phyloP scores from a whole-genome alignment of 2,797 vertebrate genomes.

The Esox lucius region DNA sequence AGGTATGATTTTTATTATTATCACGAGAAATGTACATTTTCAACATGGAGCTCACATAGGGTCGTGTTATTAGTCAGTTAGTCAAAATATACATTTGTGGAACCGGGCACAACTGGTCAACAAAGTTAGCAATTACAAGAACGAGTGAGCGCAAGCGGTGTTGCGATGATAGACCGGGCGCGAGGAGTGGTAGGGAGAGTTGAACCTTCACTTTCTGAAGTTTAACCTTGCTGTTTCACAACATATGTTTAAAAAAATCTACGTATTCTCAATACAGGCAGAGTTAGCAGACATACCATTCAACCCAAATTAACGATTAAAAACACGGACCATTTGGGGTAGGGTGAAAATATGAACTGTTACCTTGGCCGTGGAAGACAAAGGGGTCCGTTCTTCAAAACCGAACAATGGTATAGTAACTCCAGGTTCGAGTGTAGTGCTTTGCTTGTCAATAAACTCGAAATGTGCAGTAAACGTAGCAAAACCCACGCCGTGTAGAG shows the following conservation, averaged over 20 bases:
- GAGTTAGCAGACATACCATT: background rate
- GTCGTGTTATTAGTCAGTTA: background rate
- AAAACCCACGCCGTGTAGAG: background rate
- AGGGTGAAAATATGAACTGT: constrained; percentile 19
- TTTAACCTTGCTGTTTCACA: constrained; percentile 47
- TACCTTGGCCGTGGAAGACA: constrained; percentile 58
- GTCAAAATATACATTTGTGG: background rate
- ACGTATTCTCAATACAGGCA: background rate
- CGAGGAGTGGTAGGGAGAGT: constrained; percentile 25
- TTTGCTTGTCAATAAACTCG: constrained; percentile 25
- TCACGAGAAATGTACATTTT: background rate
- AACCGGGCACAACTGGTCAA: background rate
- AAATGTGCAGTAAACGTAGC: constrained; percentile 3
- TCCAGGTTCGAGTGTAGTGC: constrained; percentile 33
- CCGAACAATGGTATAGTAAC: constrained; percentile 49
- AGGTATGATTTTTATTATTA: background rate
- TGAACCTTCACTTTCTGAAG: constrained; percentile 47
- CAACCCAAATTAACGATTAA: background rate
- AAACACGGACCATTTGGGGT: no score
- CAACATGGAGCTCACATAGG: background rate
- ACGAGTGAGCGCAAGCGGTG: background rate
- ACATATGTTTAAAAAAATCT: background rate
- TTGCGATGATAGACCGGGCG: background rate
- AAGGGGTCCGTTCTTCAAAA: constrained; percentile 53
- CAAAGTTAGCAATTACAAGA: background rate